Conservation (phyloP, 64 coral and sea anemone species). For the Dendrophyllia cribrosa region DNA sequence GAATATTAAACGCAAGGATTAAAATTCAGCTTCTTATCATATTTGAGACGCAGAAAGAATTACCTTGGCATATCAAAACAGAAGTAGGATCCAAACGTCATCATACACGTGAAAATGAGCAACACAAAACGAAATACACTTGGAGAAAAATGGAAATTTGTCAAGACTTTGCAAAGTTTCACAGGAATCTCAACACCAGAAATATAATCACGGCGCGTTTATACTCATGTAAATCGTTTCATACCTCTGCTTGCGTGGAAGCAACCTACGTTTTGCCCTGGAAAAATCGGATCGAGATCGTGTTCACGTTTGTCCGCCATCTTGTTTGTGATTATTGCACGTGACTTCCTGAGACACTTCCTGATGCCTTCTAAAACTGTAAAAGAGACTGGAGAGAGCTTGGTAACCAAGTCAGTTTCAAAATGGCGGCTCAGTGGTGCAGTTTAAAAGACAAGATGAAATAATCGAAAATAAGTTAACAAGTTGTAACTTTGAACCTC, state of each 20-base stretch:
- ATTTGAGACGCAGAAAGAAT: too few species aligned
- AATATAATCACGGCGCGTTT: background rate
- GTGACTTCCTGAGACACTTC: background rate
- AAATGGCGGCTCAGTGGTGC: background rate
- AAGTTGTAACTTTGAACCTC: background rate
- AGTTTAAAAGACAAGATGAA: background rate
- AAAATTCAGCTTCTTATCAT: too few species aligned
- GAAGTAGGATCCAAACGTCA: constrained; percentile 92
- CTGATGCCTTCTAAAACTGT: background rate
- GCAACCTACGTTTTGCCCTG: constrained; percentile 4
- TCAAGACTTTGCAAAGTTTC: background rate
- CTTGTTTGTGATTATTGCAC: background rate
- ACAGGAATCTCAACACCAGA: background rate
- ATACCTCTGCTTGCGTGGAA: constrained; percentile 40
- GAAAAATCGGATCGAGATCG: background rate
- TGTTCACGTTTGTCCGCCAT: background rate
- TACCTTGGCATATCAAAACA: constrained; percentile 98
- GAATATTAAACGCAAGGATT: too few species aligned
- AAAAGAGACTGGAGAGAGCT: background rate
- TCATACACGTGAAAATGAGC: constrained; percentile 85
- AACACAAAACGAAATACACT: constrained; percentile 79
- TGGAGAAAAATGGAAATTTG: constrained; percentile 14
- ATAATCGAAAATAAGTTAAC: background rate
- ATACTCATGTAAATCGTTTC: background rate
- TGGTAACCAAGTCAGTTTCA: background rate